These are phyloP conservation scores for Spheniscus humboldti DNA, from an alignment of 2,797 vertebrate species.

Conservation along the genomic window DNA sequence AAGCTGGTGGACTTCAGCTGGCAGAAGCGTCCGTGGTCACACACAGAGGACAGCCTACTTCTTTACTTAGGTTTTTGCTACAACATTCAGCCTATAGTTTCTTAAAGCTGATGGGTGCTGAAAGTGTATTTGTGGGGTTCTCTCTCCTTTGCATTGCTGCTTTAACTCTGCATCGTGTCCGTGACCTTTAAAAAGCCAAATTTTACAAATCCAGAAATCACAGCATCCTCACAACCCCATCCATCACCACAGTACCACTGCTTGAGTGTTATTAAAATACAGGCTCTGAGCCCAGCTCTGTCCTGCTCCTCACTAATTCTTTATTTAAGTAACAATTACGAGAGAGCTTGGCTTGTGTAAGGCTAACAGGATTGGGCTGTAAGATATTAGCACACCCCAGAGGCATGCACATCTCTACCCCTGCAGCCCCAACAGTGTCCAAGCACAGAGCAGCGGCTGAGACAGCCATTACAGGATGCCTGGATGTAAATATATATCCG, in stretches of 20 bases:
- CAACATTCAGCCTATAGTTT: neutral
- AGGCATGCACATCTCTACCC: neutral
- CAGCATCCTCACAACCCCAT: neutral
- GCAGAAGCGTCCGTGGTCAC: fast-evolving
- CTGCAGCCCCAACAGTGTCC: neutral
- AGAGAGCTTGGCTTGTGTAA: neutral
- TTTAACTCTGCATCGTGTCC: neutral
- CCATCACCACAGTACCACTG: neutral
- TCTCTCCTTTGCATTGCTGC: neutral
- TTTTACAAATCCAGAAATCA: neutral
- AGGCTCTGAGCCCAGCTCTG: neutral
- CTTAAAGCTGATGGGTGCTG: neutral
- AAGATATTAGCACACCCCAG: neutral
- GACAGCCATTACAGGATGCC: neutral
- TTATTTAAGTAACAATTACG: neutral
- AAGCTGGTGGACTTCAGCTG: neutral
- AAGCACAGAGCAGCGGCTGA: neutral
- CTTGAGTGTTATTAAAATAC: neutral
- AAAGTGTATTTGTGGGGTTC: neutral
- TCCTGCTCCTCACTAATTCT: neutral
- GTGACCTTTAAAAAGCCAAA: neutral
- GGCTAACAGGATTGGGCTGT: neutral
- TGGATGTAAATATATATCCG: neutral
- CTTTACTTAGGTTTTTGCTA: neutral
- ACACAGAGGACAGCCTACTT: neutral